Conservation (phyloP, 2,113 vertebrate species). For the Sapajus apella region DNA sequence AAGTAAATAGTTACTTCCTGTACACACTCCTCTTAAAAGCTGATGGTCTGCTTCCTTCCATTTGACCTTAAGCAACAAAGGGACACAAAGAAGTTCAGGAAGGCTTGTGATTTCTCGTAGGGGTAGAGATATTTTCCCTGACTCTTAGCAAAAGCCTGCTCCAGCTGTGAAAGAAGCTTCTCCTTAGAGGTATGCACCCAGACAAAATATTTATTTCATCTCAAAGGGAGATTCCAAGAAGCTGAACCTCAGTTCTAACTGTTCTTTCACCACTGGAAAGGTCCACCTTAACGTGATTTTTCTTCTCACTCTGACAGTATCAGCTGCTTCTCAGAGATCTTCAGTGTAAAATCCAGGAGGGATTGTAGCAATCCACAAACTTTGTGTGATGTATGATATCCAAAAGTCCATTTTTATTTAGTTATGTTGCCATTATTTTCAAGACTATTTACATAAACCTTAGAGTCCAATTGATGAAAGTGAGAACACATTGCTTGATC, state of each 20-base stretch:
- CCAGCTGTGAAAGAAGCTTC: conserved; percentile 31
- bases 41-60: conserved; percentile 87
- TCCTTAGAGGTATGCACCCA: conserved; percentile 85
- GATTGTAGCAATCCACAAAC: conserved; percentile 90
- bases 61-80: conserved; percentile 90
- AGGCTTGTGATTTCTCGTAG: conserved; percentile 90
- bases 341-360: conserved; percentile 92
- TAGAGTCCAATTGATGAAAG: conserved; percentile 90
- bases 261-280: conserved; percentile 90
- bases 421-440: conserved; percentile 93
- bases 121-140: conserved; percentile 88
- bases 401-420: conserved; percentile 90
- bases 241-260: conserved; percentile 88
- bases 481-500: conserved; percentile 84
- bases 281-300: conserved; percentile 89
- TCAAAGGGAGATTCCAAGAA: conserved; percentile 89
- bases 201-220: conserved; percentile 87
- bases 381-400: conserved; percentile 91
- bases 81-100: conserved; percentile 89
- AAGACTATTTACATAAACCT: conserved; percentile 92
- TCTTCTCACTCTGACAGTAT: conserved; percentile 83
- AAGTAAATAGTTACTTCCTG: conserved; percentile 77
- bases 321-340: conserved; percentile 90
- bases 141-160: conserved; percentile 65
- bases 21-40: conserved; percentile 79